These are phyloP conservation scores for Ferdinandea cuprea DNA, from an alignment of 2,888 invertebrate genomes.

Conservation along the genomic window DNA sequence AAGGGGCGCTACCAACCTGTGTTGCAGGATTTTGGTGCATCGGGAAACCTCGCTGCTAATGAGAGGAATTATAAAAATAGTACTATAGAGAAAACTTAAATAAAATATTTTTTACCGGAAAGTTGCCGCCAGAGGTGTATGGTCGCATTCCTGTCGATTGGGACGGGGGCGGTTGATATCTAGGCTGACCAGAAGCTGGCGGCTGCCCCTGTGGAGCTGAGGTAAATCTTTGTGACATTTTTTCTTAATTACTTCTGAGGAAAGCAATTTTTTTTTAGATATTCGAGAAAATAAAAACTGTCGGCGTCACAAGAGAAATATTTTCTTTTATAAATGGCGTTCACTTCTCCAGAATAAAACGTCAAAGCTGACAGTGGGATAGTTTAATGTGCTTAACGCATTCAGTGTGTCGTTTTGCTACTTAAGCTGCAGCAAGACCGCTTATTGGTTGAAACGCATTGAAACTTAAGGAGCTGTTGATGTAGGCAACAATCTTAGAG, in stretches of 20 bases:
- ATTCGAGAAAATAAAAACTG: not conserved
- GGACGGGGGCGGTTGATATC: constrained; percentile 81
- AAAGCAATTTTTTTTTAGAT: not conserved
- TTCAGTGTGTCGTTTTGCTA: too few species aligned
- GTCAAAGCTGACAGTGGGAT: constrained; percentile 28
- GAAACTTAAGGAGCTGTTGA: too few species aligned
- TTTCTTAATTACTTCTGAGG: constrained; percentile 11
- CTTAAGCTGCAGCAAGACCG: too few species aligned
- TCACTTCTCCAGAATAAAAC: constrained; percentile 28
- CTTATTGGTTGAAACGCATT: too few species aligned
- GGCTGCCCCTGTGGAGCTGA: constrained; percentile 78
- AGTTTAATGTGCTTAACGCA: constrained; percentile 21
- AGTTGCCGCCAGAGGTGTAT: constrained; percentile 86
- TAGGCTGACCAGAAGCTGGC: constrained; percentile 80
- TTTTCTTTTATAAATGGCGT: constrained; percentile 53
- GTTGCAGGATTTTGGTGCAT: constrained; percentile 85
- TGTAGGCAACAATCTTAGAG: too few species aligned
- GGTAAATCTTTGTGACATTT: constrained; percentile 81
- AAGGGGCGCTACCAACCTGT: constrained; percentile 84
- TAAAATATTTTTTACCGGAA: constrained; percentile 86
- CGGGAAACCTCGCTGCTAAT: constrained; percentile 87
- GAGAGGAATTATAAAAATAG: constrained; percentile 76
- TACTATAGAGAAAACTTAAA: not conserved
- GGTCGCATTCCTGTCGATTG: constrained; percentile 81
- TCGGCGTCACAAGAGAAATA: constrained; percentile 25